Conservation (phyloP, 1,140 invertebrate genomes). For the Tetramorium simillimum region DNA sequence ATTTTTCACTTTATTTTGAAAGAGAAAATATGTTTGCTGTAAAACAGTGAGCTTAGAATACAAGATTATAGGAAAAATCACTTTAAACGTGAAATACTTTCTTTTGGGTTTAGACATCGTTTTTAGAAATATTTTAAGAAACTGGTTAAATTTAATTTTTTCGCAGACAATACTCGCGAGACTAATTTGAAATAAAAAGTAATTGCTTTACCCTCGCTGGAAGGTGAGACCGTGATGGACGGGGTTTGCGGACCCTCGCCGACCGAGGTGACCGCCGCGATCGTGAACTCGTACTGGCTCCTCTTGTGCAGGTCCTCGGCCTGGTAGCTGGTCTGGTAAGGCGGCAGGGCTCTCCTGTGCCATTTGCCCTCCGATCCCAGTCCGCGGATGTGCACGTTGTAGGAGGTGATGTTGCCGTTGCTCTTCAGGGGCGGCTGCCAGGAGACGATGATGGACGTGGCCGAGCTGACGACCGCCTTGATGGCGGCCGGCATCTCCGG, state of each 20-base stretch:
- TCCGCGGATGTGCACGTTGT: slow-evolving; percentile 83
- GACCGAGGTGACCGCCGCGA: slow-evolving; percentile 91
- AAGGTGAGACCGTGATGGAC: slow-evolving; percentile 91
- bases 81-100: too few relatives aligned
- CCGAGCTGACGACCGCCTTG: slow-evolving; percentile 94
- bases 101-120: too few relatives aligned
- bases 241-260: slow-evolving; percentile 93
- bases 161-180: neutral
- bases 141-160: neutral
- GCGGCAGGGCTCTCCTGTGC: slow-evolving; percentile 80
- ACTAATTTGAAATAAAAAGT: neutral
- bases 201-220: slow-evolving; percentile 88
- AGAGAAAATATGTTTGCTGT: too few relatives aligned
- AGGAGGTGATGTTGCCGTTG: slow-evolving; percentile 87
- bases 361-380: slow-evolving; percentile 82
- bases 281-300: slow-evolving; percentile 89
- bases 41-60: too few relatives aligned
- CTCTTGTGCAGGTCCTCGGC: slow-evolving; percentile 85
- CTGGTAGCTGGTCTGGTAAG: slow-evolving; percentile 84
- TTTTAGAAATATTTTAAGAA: neutral
- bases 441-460: slow-evolving; percentile 94
- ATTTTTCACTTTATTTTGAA: too few relatives aligned
- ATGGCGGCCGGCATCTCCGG: slow-evolving; percentile 94
- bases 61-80: too few relatives aligned
- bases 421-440: slow-evolving; percentile 88